Percentiles rank a stretch among this genome's conserved stretches.
Evolutionary conservation across 2,888 invertebrate species (phyloP).

Genomic region (Heteropelma amictum): DNA sequence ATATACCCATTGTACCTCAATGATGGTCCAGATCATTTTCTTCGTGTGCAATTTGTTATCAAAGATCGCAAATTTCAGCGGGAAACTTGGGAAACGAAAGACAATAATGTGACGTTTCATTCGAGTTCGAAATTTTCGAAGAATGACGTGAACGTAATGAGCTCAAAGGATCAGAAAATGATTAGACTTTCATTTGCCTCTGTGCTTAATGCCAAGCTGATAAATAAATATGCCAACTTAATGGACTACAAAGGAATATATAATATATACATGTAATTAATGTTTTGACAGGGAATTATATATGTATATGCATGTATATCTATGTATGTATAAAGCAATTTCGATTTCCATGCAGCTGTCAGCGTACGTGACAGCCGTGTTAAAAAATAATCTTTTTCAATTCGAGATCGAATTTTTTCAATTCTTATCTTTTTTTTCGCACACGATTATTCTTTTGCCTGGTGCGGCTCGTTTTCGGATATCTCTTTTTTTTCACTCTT

Average conservation of each 20-base stretch:
- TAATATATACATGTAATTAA: conserved; percentile 20
- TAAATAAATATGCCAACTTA: conserved; percentile 41
- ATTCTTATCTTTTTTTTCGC: background rate
- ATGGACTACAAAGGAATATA: conserved; percentile 47
- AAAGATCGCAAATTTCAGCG: background rate
- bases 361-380: conserved; percentile 71
- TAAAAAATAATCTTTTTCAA: conserved; percentile 30
- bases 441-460: conserved; percentile 23
- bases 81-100: background rate
- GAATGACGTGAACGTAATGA: conserved; percentile 19
- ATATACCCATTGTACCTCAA: too few species aligned
- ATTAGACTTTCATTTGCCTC: background rate
- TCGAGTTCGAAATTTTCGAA: conserved; percentile 16
- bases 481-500: conserved; percentile 15
- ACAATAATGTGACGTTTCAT: background rate
- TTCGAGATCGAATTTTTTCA: conserved; percentile 2
- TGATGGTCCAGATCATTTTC: too few species aligned
- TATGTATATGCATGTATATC: conserved; percentile 5
- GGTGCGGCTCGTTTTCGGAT: conserved; percentile 23
- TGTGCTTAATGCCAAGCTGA: conserved; percentile 15
- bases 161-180: background rate
- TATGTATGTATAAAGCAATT: conserved; percentile 51
- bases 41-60: background rate
- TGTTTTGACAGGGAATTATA: too few species aligned
- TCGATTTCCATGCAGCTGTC: conserved; percentile 75